A percentile compares a stretch with the other conserved stretches of the same genome.
Evolutionary conservation across 2,888 invertebrate species (phyloP).

Genomic region (Rambutsinella grinnellia): DNA sequence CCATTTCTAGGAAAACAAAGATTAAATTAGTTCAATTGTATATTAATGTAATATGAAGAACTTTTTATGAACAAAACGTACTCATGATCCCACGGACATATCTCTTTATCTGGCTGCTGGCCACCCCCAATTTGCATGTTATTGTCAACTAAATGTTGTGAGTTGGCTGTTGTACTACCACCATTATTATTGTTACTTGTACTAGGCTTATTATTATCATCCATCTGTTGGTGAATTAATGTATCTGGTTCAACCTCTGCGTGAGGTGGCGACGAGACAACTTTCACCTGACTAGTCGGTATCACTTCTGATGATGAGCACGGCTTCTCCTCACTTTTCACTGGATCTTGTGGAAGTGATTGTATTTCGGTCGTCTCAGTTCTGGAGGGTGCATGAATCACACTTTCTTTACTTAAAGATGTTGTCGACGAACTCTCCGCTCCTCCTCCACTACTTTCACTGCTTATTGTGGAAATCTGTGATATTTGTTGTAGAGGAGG

Average conservation of each 20-base stretch:
- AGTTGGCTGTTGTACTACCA: too few relatives aligned
- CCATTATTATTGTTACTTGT: conserved; percentile 9
- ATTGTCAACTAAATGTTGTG: conserved; percentile 21
- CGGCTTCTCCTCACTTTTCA: not conserved
- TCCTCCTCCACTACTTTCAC: too few relatives aligned
- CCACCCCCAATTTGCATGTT: conserved; percentile 52
- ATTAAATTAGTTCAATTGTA: conserved; percentile 1
- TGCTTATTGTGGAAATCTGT: too few relatives aligned
- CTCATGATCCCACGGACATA: conserved; percentile 97
- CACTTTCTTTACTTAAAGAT: conserved; percentile 41
- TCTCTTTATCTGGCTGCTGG: conserved; percentile 84
- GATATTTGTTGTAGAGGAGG: conserved; percentile 1
- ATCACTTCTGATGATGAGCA: not conserved
- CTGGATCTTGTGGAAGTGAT: too few relatives aligned
- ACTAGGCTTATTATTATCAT: conserved; percentile 11
- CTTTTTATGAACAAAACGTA: too few relatives aligned
- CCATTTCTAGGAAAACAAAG: conserved; percentile 62
- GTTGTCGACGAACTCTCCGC: conserved; percentile 27
- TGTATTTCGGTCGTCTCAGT: too few relatives aligned
- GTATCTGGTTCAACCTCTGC: too few relatives aligned
- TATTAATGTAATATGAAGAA: too few relatives aligned
- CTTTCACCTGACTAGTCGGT: too few relatives aligned
- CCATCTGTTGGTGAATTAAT: conserved; percentile 3
- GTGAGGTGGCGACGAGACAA: too few relatives aligned
- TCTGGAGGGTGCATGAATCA: conserved; percentile 29